These are phyloP conservation scores for Tarsius wallacei DNA, from an alignment of 2,797 vertebrate species.

Conservation along the genomic window DNA sequence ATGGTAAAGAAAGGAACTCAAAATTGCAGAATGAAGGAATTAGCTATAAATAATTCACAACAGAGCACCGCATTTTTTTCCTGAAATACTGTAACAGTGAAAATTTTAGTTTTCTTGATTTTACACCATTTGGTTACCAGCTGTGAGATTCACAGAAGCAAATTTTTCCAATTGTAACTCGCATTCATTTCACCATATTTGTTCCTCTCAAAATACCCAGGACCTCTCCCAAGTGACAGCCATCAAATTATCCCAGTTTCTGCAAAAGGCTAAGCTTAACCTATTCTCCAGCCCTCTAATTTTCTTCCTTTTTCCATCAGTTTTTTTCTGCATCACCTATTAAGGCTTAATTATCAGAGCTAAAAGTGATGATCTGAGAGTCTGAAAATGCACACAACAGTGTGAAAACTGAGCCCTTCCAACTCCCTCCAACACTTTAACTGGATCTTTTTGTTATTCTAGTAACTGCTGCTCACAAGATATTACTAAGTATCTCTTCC, in stretches of 20 bases:
- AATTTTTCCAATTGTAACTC: conserved; percentile 15
- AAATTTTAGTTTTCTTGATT: background rate
- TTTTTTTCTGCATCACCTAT: background rate
- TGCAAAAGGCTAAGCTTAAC: background rate
- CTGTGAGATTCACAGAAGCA: background rate
- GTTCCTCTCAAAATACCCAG: background rate
- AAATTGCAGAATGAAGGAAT: background rate
- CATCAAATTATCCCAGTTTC: background rate
- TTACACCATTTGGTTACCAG: background rate
- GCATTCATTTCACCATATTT: background rate
- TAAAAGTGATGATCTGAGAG: background rate
- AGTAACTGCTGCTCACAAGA: background rate
- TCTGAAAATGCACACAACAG: background rate
- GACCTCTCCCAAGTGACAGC: conserved; percentile 18
- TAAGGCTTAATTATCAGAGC: background rate
- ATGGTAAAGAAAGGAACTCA: background rate
- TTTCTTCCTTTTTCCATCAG: background rate
- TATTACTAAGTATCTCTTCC: background rate
- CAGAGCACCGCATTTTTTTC: background rate
- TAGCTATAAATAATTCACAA: background rate
- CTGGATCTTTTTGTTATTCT: background rate
- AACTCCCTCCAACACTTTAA: background rate
- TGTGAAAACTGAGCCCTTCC: background rate
- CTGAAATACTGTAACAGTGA: background rate
- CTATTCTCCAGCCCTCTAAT: background rate